Conservation (phyloP, 2,797 vertebrate genomes). For the Sebastes cheni region DNA sequence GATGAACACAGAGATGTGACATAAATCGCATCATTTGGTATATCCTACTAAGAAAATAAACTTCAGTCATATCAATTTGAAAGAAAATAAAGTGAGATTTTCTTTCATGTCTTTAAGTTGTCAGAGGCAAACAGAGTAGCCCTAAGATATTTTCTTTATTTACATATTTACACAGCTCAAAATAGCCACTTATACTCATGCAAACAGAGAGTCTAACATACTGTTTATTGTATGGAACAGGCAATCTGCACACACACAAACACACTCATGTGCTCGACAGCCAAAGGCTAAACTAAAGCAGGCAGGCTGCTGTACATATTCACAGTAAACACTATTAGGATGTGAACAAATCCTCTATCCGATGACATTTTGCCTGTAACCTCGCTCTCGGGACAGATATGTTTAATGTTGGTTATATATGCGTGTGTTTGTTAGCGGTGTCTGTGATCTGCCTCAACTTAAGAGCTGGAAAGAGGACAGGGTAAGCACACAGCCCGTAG, state of each 20-base stretch:
- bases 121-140: background rate
- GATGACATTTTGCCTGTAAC: slow-evolving; percentile 40
- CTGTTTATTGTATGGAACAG: slow-evolving; percentile 32
- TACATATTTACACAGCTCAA: background rate
- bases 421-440: slow-evolving; percentile 49
- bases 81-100: background rate
- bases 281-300: slow-evolving; percentile 30
- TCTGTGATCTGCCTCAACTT: slow-evolving; percentile 61
- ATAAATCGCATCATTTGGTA: background rate
- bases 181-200: background rate
- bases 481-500: slow-evolving; percentile 69
- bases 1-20: background rate
- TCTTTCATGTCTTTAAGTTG: background rate
- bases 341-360: slow-evolving; percentile 29
- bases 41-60: background rate
- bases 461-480: slow-evolving; percentile 59
- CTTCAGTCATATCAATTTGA: background rate
- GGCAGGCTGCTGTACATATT: slow-evolving; percentile 45
- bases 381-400: slow-evolving; percentile 42
- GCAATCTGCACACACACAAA: background rate
- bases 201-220: background rate
- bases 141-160: background rate
- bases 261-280: slow-evolving; percentile 7
- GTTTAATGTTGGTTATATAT: slow-evolving; percentile 57
- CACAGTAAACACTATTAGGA: slow-evolving; percentile 47